Percentiles rank a stretch among this genome's conserved stretches.
Conservation (phyloP, 2,113 vertebrate genomes). For the Ammodytes marinus region DNA sequence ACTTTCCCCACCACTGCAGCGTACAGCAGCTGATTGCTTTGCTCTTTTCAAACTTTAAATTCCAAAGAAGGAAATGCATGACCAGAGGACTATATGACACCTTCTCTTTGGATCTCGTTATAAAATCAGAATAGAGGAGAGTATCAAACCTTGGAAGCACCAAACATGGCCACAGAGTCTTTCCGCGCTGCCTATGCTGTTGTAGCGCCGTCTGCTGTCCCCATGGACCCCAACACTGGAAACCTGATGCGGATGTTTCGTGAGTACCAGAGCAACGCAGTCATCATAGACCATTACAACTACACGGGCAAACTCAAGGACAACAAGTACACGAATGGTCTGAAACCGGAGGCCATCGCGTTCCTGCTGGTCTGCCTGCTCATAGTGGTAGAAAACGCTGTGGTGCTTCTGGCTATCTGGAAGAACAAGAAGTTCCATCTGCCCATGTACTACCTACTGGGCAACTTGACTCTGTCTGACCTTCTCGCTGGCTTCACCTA, state of each 20-base stretch:
- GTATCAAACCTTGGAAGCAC: not conserved
- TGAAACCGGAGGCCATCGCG: conserved; percentile 84
- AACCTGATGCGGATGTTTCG: conserved; percentile 76
- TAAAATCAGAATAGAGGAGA: not conserved
- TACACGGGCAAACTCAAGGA: conserved; percentile 89
- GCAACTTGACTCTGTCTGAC: conserved; percentile 92
- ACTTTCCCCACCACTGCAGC: not conserved
- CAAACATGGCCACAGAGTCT: conserved; percentile 62
- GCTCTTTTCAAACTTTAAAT: not conserved
- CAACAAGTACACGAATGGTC: conserved; percentile 84
- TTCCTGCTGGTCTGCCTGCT: conserved; percentile 90
- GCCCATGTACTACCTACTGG: conserved; percentile 93
- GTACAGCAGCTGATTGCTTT: not conserved
- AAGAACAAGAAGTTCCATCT: conserved; percentile 92
- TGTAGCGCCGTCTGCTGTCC: conserved; percentile 33
- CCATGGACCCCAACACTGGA: conserved; percentile 33
- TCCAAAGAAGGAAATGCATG: conserved; percentile 42
- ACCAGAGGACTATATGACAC: conserved; percentile 48
- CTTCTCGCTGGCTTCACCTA: conserved; percentile 91
- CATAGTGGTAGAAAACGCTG: conserved; percentile 90
- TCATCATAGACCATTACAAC: conserved; percentile 90
- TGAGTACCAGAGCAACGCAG: conserved; percentile 82
- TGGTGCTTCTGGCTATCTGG: conserved; percentile 90
- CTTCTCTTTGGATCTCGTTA: conserved; percentile 51
- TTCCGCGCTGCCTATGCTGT: conserved; percentile 53